Evolutionary conservation across 2,113 vertebrate genomes (phyloP), one percentile per base, ranked within the genome.

Genomic region (Ceyx melanurus): DNA sequence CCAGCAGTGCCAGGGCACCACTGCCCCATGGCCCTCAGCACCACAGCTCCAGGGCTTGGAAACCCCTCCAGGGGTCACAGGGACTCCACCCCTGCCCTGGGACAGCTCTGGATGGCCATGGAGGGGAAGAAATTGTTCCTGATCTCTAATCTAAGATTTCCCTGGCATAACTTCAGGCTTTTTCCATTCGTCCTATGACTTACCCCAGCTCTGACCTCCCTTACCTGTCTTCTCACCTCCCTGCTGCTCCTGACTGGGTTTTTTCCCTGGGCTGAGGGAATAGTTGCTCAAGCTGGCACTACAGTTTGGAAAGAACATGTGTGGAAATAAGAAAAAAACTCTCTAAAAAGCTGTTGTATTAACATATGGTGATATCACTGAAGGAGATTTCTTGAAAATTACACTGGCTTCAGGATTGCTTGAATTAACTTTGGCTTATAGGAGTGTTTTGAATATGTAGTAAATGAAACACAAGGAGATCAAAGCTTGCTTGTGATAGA

Each of bases 341-440:
- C 65, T 90, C 31, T 87, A 46, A 91, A 92, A 83, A 91, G 70
- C 82, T 83, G 25, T 70, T 20, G 0, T 61, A 46, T 83, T 94
- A 94, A 89, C 65, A 81, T 86, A 82, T 13, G 9, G 65, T 70
- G 81, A 12, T 86, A 26, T 72, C 86, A 70, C 51, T 79, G 70
- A 53, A 91, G 57, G 84, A 12, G 58, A 83, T 61, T 86, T 91
- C 85, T 87, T 91, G 43, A 89, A 80, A 91, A 76, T 94, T 65
- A 14, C n/a, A 28, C 65, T 88, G 54, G 37, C 9, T 72, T 94
- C 92, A 74, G 31, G 57, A 86, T 54, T 89, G 77, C 82, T 89
- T 95, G 86, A 88, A 90, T 94, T 83, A 94, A 84, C 67, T 92
- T 73, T 76, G 50, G 70, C 58, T 60, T 86, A 53, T 79, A 92